A percentile compares a stretch with the other conserved stretches of the same genome.
These are phyloP conservation scores for Melanotaenia nigrans DNA, from an alignment of 2,797 vertebrate genomes.

Conservation along the genomic window DNA sequence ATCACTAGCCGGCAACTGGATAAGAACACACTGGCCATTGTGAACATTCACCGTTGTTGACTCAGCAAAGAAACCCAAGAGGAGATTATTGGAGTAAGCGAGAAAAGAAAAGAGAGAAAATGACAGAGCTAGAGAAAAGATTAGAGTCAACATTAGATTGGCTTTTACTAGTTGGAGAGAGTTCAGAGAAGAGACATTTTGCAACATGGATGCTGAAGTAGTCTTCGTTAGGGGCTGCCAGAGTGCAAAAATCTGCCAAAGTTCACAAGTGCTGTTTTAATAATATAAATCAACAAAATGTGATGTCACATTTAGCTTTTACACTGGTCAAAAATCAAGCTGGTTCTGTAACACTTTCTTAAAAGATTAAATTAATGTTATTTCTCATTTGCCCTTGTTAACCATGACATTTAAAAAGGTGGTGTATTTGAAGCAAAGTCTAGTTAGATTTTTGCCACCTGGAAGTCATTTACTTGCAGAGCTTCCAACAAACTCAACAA, in stretches of 20 bases:
- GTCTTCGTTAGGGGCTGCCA: too few species aligned
- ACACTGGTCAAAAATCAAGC: background rate
- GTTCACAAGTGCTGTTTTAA: background rate
- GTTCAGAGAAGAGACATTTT: too few species aligned
- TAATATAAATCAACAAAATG: background rate
- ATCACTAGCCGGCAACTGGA: too few species aligned
- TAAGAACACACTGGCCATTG: too few species aligned
- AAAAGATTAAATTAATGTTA: background rate
- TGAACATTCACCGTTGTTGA: too few species aligned
- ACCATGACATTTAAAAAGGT: background rate
- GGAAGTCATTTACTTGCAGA: background rate
- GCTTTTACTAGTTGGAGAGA: too few species aligned
- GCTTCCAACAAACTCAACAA: background rate
- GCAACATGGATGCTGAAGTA: too few species aligned
- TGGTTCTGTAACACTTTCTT: background rate
- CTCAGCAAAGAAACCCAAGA: too few species aligned
- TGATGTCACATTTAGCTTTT: background rate
- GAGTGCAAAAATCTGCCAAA: background rate
- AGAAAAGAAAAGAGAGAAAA: too few species aligned
- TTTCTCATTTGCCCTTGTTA: background rate
- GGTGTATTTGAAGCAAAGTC: background rate
- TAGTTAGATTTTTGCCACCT: background rate
- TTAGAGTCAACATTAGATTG: too few species aligned
- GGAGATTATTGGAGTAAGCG: too few species aligned
- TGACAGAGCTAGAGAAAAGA: too few species aligned